These are phyloP conservation scores for Naja naja DNA, from an alignment of 2,113 vertebrate genomes.

Conservation along the genomic window DNA sequence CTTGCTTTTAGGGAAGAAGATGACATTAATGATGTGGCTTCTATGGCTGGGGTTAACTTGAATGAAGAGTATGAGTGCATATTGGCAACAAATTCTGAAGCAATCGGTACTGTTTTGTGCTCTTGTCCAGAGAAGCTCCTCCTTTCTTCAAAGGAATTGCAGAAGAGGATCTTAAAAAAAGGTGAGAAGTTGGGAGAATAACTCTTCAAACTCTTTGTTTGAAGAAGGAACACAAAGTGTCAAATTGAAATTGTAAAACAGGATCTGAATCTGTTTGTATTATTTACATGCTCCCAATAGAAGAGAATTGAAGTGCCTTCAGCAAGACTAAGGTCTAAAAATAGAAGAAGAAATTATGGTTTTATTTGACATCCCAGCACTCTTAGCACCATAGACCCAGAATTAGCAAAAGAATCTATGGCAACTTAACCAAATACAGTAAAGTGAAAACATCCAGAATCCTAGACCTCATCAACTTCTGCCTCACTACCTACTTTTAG, in stretches of 20 bases:
- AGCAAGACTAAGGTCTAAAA: background rate
- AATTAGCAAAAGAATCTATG: background rate
- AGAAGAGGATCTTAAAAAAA: slow-evolving; percentile 77
- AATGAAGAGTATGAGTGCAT: slow-evolving; percentile 84
- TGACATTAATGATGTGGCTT: slow-evolving; percentile 93
- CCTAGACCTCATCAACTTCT: background rate
- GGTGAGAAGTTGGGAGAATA: slow-evolving; percentile 70
- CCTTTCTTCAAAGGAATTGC: slow-evolving; percentile 72
- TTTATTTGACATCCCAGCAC: background rate
- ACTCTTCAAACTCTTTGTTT: background rate
- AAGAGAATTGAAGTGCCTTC: background rate
- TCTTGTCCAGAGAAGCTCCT: slow-evolving; percentile 89
- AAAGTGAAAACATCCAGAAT: background rate
- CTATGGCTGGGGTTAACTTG: slow-evolving; percentile 92
- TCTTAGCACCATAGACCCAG: background rate
- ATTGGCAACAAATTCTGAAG: slow-evolving; percentile 74
- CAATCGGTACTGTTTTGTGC: slow-evolving; percentile 78
- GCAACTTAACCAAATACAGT: background rate
- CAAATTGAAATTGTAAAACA: background rate
- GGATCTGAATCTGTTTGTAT: background rate
- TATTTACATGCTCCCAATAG: background rate
- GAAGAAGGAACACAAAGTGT: background rate
- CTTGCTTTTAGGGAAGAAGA: slow-evolving; percentile 82
- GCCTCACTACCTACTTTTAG: background rate
- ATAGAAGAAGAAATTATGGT: background rate